Conservation (phyloP, 2,113 vertebrate genomes). For the Aegotheles bennettii region DNA sequence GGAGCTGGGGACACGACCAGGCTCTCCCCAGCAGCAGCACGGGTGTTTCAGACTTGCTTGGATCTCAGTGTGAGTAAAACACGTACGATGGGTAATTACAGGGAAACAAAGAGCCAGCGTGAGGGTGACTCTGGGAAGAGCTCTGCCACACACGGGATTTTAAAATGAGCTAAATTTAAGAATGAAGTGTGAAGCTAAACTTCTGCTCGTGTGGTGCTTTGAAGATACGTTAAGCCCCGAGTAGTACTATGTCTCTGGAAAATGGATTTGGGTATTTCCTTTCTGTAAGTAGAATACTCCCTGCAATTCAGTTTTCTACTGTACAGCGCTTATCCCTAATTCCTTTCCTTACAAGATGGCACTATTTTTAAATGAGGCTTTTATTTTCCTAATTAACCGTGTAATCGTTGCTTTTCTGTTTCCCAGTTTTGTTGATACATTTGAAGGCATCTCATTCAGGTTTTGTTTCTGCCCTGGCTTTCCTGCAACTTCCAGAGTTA, state of each 20-base stretch:
- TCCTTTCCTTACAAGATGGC: background rate
- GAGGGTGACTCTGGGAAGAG: background rate
- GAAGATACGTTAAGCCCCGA: background rate
- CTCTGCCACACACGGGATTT: background rate
- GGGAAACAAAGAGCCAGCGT: background rate
- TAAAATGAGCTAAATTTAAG: background rate
- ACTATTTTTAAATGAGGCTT: conserved; percentile 10
- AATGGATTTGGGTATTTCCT: background rate
- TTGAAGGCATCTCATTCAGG: background rate
- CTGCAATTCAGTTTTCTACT: background rate
- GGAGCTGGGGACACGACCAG: fast-evolving
- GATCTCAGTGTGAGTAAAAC: background rate
- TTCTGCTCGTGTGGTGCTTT: background rate
- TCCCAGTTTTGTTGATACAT: background rate
- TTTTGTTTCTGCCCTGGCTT: background rate
- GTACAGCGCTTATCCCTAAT: background rate
- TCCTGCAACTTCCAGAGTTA: background rate
- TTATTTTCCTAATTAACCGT: background rate
- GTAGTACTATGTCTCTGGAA: background rate
- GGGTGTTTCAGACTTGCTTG: fast-evolving
- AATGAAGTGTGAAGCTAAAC: background rate
- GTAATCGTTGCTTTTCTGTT: background rate
- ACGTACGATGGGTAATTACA: fast-evolving
- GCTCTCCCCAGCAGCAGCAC: background rate
- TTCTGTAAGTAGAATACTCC: background rate